phyloP scores from a whole-genome alignment of 1,140 invertebrate genomes.

The Drosophila ficusphila region DNA sequence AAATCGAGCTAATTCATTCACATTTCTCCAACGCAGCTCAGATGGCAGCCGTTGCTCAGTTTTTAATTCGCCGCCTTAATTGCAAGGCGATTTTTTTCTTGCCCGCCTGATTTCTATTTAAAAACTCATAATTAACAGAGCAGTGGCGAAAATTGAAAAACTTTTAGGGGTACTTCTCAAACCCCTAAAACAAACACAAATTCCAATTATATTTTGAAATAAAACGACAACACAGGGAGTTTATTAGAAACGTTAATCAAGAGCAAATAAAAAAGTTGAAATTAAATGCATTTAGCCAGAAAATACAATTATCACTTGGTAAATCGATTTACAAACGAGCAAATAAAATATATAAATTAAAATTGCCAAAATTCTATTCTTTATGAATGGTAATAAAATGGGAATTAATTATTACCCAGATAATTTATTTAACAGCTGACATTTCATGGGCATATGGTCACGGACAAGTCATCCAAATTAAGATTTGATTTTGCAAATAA shows the following conservation, averaged over 20 bases:
- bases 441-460: conserved; percentile 27
- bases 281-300: background rate
- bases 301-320: conserved; percentile 18
- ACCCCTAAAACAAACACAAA: background rate
- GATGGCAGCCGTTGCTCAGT: conserved; percentile 28
- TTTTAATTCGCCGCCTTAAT: conserved; percentile 52
- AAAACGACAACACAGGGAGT: background rate
- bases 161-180: conserved; percentile 9
- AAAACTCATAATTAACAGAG: conserved; percentile 41
- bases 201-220: background rate
- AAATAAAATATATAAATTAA: conserved; percentile 19
- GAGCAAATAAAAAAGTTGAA: conserved; percentile 5
- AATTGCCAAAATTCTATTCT: background rate
- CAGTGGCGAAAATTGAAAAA: conserved; percentile 49
- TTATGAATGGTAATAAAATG: conserved; percentile 12
- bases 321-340: conserved; percentile 1
- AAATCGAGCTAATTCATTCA: conserved; percentile 79
- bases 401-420: conserved; percentile 22
- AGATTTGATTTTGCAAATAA: conserved; percentile 42
- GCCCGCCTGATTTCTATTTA: conserved; percentile 29
- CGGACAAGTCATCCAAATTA: conserved; percentile 4
- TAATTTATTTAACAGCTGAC: conserved; percentile 51
- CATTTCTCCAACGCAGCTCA: conserved; percentile 32
- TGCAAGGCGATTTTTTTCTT: conserved; percentile 32
- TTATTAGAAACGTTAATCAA: conserved; percentile 20